Evolutionary conservation across 2,113 vertebrate genomes (phyloP).

Genomic region (Eurystomus gularis): DNA sequence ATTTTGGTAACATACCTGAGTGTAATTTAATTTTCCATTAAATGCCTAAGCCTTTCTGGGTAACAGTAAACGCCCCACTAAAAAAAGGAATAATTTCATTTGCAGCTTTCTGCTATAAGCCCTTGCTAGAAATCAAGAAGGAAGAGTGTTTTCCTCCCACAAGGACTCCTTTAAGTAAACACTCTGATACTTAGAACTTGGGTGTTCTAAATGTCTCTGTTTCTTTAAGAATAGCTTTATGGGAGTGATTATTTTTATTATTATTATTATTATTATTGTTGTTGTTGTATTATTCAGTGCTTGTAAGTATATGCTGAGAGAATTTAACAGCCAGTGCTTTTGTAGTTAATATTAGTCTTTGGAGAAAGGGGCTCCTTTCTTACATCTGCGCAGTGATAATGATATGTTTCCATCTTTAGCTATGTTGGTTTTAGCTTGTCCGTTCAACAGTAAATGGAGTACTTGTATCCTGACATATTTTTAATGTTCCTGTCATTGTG

Average conservation of each 20-base stretch:
- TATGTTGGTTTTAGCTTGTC: not conserved
- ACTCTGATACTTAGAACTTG: not conserved
- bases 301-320: not conserved
- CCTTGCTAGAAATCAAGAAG: slow-evolving; percentile 25
- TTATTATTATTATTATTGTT: not conserved
- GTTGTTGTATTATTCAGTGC: not conserved
- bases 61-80: not conserved
- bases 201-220: not conserved
- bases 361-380: not conserved
- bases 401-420: not conserved
- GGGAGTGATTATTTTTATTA: not conserved
- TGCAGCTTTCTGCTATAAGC: slow-evolving; percentile 52
- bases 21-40: slow-evolving; percentile 21
- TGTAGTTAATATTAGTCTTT: not conserved
- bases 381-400: not conserved
- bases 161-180: slow-evolving; percentile 25
- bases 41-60: not conserved
- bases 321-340: slow-evolving; percentile 20
- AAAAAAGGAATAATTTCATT: slow-evolving; percentile 35
- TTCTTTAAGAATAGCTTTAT: slow-evolving; percentile 27
- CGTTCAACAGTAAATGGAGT: not conserved
- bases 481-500: slow-evolving; percentile 11
- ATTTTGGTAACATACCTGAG: not conserved
- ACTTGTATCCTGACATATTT: slow-evolving; percentile 14
- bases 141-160: slow-evolving; percentile 16